Conservation (phyloP, 1,140 invertebrate species). For the Drosophila lacertosa region DNA sequence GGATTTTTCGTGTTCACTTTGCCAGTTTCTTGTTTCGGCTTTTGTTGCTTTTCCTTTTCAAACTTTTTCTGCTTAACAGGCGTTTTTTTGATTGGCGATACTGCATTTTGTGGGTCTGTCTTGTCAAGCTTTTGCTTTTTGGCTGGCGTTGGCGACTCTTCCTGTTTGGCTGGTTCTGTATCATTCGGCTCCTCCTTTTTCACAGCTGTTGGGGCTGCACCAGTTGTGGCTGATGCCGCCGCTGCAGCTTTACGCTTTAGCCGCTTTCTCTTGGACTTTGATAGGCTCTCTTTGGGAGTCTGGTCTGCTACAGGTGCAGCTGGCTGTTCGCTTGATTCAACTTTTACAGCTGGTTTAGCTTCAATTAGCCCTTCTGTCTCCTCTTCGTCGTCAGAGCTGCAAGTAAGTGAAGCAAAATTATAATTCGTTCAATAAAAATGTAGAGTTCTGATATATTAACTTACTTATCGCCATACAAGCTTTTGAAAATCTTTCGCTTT, state of each 20-base stretch:
- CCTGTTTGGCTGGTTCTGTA: neutral
- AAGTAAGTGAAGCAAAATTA: slow-evolving; percentile 40
- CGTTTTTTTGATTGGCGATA: neutral
- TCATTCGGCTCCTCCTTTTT: neutral
- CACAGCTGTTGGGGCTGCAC: neutral
- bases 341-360: neutral
- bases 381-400: slow-evolving; percentile 79
- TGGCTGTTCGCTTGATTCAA: slow-evolving; percentile 2
- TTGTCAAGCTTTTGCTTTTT: slow-evolving; percentile 14
- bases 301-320: slow-evolving; percentile 4
- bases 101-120: neutral
- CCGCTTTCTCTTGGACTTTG: slow-evolving; percentile 67
- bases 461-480: slow-evolving; percentile 88
- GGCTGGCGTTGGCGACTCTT: neutral
- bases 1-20: slow-evolving; percentile 23
- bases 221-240: slow-evolving; percentile 5
- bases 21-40: neutral
- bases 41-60: neutral
- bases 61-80: slow-evolving; percentile 3
- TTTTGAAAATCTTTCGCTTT: slow-evolving; percentile 94
- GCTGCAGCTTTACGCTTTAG: slow-evolving; percentile 69
- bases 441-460: neutral
- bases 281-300: slow-evolving; percentile 36
- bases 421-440: neutral
- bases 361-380: slow-evolving; percentile 10